These are phyloP conservation scores for Parapsyche elsis DNA, from an alignment of 1,140 invertebrate species.

Conservation along the genomic window DNA sequence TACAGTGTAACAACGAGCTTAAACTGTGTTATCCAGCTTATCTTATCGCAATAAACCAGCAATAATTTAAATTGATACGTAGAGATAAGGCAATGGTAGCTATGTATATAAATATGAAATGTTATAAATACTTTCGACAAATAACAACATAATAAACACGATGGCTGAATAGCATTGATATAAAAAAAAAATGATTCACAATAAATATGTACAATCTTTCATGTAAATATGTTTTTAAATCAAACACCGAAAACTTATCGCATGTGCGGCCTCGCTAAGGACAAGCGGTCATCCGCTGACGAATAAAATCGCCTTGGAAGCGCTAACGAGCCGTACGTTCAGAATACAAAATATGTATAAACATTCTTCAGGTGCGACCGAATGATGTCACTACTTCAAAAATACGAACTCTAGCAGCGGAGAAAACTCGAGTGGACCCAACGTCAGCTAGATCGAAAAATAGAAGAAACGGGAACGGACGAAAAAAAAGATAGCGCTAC, in stretches of 20 bases:
- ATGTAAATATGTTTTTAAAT: neutral
- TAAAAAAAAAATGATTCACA: neutral
- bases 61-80: no score
- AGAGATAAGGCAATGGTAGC: no score
- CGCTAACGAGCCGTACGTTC: neutral
- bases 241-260: no score
- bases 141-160: neutral
- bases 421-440: neutral
- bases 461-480: no score
- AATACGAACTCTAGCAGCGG: constrained; percentile 9
- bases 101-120: no score
- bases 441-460: no score
- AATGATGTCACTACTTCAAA: constrained; percentile 29
- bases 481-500: no score
- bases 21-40: no score
- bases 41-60: no score
- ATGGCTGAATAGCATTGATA: no score
- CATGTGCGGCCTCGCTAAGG: neutral
- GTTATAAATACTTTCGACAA: neutral
- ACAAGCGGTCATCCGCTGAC: neutral
- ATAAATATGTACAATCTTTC: neutral
- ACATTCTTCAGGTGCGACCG: neutral
- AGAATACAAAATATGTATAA: constrained; percentile 28
- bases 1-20: no score
- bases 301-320: neutral